These are phyloP conservation scores for Danionella cerebrum DNA, from an alignment of 2,113 vertebrate genomes.

Conservation along the genomic window DNA sequence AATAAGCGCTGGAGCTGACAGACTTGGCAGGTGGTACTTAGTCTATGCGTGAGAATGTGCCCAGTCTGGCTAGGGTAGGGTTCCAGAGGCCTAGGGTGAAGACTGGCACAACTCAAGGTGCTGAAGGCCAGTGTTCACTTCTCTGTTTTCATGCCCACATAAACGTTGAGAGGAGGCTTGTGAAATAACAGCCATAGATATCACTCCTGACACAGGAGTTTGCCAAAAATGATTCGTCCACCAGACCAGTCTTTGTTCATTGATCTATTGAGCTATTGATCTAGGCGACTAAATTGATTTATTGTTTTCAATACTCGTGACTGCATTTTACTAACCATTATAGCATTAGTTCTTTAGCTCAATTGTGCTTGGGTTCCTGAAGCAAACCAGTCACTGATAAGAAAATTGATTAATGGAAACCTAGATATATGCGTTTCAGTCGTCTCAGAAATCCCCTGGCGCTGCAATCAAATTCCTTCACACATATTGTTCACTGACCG, in stretches of 20 bases:
- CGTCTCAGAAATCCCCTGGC: constrained; percentile 3
- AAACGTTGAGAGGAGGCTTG: not conserved
- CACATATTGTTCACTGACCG: not conserved
- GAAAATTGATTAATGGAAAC: not conserved
- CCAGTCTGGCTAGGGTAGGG: constrained; percentile 41
- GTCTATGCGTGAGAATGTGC: constrained; percentile 59
- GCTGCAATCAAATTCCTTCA: not conserved
- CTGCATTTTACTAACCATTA: not conserved
- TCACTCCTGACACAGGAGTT: not conserved
- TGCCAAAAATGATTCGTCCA: not conserved
- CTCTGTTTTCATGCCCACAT: not conserved
- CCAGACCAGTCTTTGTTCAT: not conserved
- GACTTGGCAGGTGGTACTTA: constrained; percentile 55
- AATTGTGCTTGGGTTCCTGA: not conserved
- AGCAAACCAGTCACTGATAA: not conserved
- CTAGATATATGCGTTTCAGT: not conserved
- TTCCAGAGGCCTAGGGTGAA: constrained; percentile 33
- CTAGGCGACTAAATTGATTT: not conserved
- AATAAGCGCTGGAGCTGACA: constrained; percentile 43
- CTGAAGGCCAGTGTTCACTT: constrained; percentile 42
- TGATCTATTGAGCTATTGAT: not conserved
- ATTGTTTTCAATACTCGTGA: not conserved
- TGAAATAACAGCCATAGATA: not conserved
- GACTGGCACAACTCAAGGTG: constrained; percentile 43
- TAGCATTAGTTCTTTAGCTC: not conserved